A percentile compares a stretch with the other conserved stretches of the same genome.
Evolutionary conservation across 2,113 vertebrate genomes (phyloP).

Genomic region (Trichomycterus rosablanca): DNA sequence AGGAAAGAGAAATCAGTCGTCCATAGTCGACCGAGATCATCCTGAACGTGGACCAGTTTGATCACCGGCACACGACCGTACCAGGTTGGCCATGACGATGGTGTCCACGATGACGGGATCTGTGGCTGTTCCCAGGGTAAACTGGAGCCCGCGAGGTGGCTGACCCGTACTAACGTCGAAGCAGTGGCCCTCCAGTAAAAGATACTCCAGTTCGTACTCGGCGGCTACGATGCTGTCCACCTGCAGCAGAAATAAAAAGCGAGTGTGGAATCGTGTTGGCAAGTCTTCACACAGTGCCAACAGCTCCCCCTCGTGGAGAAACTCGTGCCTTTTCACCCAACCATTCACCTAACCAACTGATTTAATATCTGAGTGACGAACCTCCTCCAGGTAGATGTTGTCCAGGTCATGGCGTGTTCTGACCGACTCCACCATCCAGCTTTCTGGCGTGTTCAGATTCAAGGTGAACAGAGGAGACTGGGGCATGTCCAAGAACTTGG

Average conservation of each 20-base stretch:
- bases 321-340: too few relatives aligned
- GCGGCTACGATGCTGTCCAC: slow-evolving; percentile 87
- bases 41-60: neutral
- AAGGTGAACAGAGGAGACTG: slow-evolving; percentile 92
- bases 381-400: slow-evolving; percentile 96
- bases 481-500: slow-evolving; percentile 95
- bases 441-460: slow-evolving; percentile 92
- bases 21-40: neutral
- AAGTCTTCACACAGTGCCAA: too few relatives aligned
- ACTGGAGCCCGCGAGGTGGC: slow-evolving; percentile 92
- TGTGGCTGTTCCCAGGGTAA: slow-evolving; percentile 82
- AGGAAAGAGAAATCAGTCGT: neutral
- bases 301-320: too few relatives aligned
- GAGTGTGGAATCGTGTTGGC: too few relatives aligned
- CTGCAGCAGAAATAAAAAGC: slow-evolving; percentile 55
- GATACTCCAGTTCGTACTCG: slow-evolving; percentile 90
- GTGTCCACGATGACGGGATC: slow-evolving; percentile 86
- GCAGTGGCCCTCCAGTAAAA: slow-evolving; percentile 92
- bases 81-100: slow-evolving; percentile 97
- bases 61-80: slow-evolving; percentile 55
- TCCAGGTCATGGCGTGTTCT: slow-evolving; percentile 91
- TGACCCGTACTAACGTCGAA: slow-evolving; percentile 96
- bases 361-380: slow-evolving; percentile 41
- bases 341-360: neutral
- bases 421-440: slow-evolving; percentile 98